Conservation (phyloP, 2,888 invertebrate genomes). For the Alsophila aescularia region DNA sequence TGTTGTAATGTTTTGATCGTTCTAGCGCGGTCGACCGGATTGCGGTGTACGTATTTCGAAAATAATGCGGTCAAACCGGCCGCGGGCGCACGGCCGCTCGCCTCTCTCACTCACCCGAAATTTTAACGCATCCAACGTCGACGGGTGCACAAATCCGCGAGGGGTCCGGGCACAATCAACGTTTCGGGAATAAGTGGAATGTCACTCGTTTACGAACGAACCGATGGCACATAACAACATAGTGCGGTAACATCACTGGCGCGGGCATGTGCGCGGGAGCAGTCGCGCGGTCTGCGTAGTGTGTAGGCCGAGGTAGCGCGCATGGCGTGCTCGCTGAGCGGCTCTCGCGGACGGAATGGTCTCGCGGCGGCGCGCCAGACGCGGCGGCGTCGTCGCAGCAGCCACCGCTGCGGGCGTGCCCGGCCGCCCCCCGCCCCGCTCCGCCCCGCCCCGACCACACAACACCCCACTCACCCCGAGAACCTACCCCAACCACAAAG, state of each 20-base stretch:
- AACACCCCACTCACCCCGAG: conserved; percentile 35
- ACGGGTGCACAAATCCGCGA: conserved; percentile 72
- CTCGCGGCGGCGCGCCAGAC: conserved; percentile 54
- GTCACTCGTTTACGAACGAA: conserved; percentile 74
- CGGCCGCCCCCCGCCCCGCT: conserved; percentile 45
- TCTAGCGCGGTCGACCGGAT: conserved; percentile 79
- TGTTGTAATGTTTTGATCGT: conserved; percentile 81
- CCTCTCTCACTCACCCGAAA: conserved; percentile 82
- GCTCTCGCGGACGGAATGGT: conserved; percentile 66
- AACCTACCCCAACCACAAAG: conserved; percentile 41
- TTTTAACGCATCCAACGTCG: conserved; percentile 82
- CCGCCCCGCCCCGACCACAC: conserved; percentile 28
- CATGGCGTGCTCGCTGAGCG: conserved; percentile 67
- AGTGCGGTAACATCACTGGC: conserved; percentile 77
- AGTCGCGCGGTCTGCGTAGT: conserved; percentile 58
- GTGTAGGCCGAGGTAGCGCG: conserved; percentile 47
- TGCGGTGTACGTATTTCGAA: conserved; percentile 81
- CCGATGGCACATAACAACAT: conserved; percentile 73
- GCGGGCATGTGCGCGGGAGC: conserved; percentile 67
- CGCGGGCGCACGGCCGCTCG: conserved; percentile 73
- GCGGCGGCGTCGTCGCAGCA: conserved; percentile 64
- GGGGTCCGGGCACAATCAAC: conserved; percentile 57
- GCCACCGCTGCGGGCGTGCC: conserved; percentile 43
- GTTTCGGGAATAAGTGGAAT: conserved; percentile 75
- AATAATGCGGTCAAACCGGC: conserved; percentile 84